Conservation (phyloP, 2,113 vertebrate species). For the Ophiodon elongatus region DNA sequence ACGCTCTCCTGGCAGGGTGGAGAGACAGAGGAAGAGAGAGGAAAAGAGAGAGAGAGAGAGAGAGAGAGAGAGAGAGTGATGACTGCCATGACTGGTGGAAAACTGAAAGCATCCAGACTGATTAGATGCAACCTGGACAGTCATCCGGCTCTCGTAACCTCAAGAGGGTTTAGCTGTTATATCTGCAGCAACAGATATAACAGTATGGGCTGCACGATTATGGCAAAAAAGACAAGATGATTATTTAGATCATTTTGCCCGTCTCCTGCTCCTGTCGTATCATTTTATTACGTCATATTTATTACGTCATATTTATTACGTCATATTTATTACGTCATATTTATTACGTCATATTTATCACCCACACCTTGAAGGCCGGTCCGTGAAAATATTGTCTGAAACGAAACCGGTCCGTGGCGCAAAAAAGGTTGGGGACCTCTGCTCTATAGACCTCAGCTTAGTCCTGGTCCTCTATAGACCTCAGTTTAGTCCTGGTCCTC, state of each 20-base stretch:
- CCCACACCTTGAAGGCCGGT: no score
- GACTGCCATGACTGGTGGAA: constrained; percentile 50
- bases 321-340: no score
- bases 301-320: no score
- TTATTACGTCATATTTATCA: no score
- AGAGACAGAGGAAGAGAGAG: constrained; percentile 40
- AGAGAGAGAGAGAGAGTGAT: constrained; percentile 31
- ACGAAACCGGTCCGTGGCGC: no score
- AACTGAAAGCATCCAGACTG: constrained; percentile 41
- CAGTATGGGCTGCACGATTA: not conserved
- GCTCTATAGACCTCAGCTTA: no score
- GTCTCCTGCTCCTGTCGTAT: not conserved
- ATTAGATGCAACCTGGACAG: not conserved
- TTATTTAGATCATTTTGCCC: not conserved
- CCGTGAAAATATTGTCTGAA: no score
- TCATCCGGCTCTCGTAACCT: not conserved
- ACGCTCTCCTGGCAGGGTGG: constrained; percentile 64
- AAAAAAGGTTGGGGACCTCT: no score
- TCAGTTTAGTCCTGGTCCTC: no score
- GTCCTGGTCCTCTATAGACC: no score
- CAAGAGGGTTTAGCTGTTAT: not conserved
- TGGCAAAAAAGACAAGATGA: not conserved
- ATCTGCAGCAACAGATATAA: not conserved
- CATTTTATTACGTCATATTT: no score
- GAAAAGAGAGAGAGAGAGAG: constrained; percentile 36